Conservation (phyloP, 2,113 vertebrate genomes). For the Plecturocebus donacophilus region DNA sequence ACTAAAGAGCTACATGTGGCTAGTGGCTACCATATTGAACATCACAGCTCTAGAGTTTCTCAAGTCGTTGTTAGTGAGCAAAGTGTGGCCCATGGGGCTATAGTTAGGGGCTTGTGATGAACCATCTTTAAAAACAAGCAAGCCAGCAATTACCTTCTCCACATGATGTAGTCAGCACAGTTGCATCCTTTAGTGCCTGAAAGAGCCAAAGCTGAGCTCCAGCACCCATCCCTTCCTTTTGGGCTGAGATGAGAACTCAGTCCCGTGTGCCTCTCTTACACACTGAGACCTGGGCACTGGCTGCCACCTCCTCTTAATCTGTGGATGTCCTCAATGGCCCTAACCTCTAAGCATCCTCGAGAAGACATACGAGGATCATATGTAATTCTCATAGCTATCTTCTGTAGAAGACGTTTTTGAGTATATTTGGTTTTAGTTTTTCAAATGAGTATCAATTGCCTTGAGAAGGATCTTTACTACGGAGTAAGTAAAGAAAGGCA, state of each 20-base stretch:
- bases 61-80: not conserved
- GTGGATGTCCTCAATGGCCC: not conserved
- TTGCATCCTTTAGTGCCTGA: not conserved
- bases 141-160: not conserved
- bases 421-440: not conserved
- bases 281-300: not conserved
- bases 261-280: not conserved
- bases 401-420: not conserved
- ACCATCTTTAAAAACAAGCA: not conserved
- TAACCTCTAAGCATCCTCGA: not conserved
- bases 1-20: not conserved
- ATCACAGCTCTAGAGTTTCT: not conserved
- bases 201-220: not conserved
- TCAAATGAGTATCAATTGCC: not conserved
- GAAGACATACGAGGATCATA: not conserved
- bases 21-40: not conserved
- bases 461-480: not conserved
- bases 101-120: not conserved
- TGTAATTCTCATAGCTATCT: not conserved
- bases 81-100: not conserved
- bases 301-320: not conserved
- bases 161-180: too few species aligned
- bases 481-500: not conserved
- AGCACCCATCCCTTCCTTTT: not conserved
- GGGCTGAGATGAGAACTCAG: not conserved